Base-by-base conservation (phyloP, 2,888 invertebrate species). In the Muschampia staudingeri region DNA sequence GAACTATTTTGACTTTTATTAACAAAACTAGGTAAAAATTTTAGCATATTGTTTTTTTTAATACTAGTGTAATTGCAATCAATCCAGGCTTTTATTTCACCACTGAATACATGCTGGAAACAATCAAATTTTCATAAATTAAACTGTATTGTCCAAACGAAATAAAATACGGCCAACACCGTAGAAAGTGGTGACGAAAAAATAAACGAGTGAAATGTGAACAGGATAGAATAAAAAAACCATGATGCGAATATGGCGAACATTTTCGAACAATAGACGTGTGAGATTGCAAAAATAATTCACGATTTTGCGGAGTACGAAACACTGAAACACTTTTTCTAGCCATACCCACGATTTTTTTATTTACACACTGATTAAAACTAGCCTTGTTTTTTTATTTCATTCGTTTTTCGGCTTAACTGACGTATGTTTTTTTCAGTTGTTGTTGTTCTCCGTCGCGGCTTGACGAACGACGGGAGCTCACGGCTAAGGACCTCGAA, bases 261-360 rank as follows among this genome's bases (percentile, higher is more conserved):
- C 70, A 75, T 75, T 70, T 72, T 12, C 69, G 56, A 80, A 80
- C 80, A 80, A 80, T 80, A 69, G 80, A 75, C 48, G 80, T 75
- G 69, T 75, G 80, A 80, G 80, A 80, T 80, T 76, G 80, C 37
- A 34, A 80, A 75, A 80, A 80, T 80, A 80, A 70, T 76, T 76
- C 76, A 80, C 25, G 52, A 69, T 80, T 80, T 70, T 80, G 75
- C 56, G 37, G 70, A 69, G 40, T 19, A 48, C n/a, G 56, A 56
- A 56, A 70, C 34, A 19, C 34, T 80, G 76, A 14, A 76, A 25
- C 75, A 75, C 56, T 80, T 76, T 70, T 75, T 37, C 37, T 70
- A 48, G 48, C 69, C 16, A 40, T 69, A 25, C 9, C 42, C 3
- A 9, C 3, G 65, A 65, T 25, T 44, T 44, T 9, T 44, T 44